These are phyloP conservation scores for Subanguina moxae DNA, from an alignment of 1,140 invertebrate genomes.

Conservation along the genomic window DNA sequence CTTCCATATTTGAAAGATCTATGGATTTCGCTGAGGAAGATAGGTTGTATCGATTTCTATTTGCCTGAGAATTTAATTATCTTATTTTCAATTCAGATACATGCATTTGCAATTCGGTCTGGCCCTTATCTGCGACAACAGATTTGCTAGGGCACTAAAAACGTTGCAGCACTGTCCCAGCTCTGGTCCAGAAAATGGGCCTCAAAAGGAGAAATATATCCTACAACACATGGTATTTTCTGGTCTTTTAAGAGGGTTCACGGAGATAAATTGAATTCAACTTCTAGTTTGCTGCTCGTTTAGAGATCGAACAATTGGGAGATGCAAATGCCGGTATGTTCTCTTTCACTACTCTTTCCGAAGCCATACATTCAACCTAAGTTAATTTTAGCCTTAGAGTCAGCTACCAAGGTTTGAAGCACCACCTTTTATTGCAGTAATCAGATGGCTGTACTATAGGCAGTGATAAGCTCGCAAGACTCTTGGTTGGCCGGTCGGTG, in stretches of 20 bases:
- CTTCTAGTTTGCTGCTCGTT: slow-evolving; percentile 33
- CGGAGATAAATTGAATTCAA: too few relatives aligned
- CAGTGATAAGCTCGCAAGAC: slow-evolving; percentile 32
- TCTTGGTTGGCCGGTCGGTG: slow-evolving; percentile 46
- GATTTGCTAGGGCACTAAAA: slow-evolving; percentile 34
- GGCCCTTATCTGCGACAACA: slow-evolving; percentile 26
- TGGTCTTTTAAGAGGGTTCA: too few relatives aligned
- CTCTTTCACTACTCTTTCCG: not conserved
- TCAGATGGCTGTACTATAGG: too few relatives aligned
- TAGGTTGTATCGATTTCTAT: slow-evolving; percentile 12
- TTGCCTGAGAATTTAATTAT: not conserved
- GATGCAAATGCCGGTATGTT: slow-evolving; percentile 40
- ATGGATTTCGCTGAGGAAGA: slow-evolving; percentile 27
- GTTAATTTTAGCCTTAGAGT: slow-evolving; percentile 43
- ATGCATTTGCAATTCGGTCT: slow-evolving; percentile 33
- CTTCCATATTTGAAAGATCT: slow-evolving; percentile 27
- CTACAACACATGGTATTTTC: slow-evolving; percentile 32
- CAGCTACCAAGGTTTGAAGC: slow-evolving; percentile 31
- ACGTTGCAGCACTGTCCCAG: slow-evolving; percentile 30
- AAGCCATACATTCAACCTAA: not conserved
- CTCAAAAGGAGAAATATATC: slow-evolving; percentile 18
- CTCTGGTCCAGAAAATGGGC: not conserved
- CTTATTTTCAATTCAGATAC: too few relatives aligned
- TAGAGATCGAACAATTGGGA: slow-evolving; percentile 51
- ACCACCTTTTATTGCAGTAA: too few relatives aligned